A percentile compares a stretch with the other conserved stretches of the same genome.
Conservation (phyloP, 2,888 invertebrate species). For the Dorcus hopei region DNA sequence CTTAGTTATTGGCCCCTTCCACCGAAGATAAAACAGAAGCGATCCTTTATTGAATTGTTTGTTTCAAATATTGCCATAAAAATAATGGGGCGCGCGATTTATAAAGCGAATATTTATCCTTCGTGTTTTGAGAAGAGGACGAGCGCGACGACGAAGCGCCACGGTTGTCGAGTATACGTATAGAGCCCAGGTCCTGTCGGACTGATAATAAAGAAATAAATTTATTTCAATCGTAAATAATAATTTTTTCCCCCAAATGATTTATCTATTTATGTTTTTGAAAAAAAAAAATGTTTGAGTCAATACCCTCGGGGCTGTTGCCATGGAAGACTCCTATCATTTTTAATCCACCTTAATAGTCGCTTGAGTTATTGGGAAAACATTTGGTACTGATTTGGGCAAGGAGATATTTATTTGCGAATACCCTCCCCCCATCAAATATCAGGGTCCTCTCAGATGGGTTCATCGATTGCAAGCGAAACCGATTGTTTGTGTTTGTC, state of each 20-base stretch:
- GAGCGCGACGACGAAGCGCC: no score
- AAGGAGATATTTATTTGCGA: no score
- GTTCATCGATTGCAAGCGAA: conserved; percentile 1
- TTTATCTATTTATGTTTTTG: not conserved
- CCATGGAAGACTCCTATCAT: no score
- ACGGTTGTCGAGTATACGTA: no score
- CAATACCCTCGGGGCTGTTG: no score
- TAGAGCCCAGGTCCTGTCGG: no score
- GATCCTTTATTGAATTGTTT: conserved; percentile 18
- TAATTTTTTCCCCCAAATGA: not conserved
- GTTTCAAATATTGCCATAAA: conserved; percentile 10
- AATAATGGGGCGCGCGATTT: not conserved
- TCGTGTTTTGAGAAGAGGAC: not conserved
- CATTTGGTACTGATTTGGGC: no score
- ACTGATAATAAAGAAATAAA: not conserved
- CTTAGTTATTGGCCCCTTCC: not conserved
- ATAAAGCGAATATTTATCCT: conserved; percentile 7
- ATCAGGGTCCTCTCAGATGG: not conserved
- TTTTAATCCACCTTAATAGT: no score
- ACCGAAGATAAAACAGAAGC: conserved; percentile 9
- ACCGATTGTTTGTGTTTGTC: conserved; percentile 5
- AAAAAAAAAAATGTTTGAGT: no score
- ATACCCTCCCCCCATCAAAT: no score
- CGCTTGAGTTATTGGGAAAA: no score
- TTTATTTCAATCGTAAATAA: not conserved